Percentiles rank a stretch among this genome's conserved stretches.
These are phyloP conservation scores for Falco punctatus DNA, from an alignment of 2,113 vertebrate species.

Conservation along the genomic window DNA sequence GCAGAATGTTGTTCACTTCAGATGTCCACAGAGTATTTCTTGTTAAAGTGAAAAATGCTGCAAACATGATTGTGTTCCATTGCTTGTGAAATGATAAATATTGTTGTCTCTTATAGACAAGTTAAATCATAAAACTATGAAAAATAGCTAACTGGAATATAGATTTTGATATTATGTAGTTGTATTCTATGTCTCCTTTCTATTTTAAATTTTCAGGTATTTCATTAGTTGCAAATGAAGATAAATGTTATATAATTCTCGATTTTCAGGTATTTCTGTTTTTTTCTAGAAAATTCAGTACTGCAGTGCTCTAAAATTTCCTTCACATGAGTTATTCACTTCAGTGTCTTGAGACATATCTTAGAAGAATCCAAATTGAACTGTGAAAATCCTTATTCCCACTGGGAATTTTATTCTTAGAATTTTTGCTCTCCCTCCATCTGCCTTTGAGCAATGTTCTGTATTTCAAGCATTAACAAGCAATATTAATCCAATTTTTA, in stretches of 20 bases:
- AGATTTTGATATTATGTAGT: background rate
- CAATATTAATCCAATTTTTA: conserved; percentile 81
- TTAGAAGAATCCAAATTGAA: conserved; percentile 69
- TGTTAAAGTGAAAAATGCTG: background rate
- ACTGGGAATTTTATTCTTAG: conserved; percentile 80
- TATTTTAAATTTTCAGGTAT: background rate
- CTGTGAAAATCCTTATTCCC: conserved; percentile 76
- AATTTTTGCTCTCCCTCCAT: conserved; percentile 67
- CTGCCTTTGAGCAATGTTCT: conserved; percentile 80
- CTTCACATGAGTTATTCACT: conserved; percentile 21
- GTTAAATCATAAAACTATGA: background rate
- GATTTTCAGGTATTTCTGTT: background rate
- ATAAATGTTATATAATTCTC: background rate
- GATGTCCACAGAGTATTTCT: background rate
- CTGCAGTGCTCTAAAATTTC: background rate
- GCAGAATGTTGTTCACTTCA: background rate
- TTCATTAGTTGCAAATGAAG: background rate
- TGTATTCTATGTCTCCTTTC: background rate
- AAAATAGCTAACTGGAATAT: background rate
- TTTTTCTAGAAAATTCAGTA: background rate
- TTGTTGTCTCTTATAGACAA: background rate
- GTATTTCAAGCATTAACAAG: conserved; percentile 80
- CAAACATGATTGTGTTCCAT: background rate
- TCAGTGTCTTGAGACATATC: conserved; percentile 32
- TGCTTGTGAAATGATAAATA: background rate